Evolutionary conservation across 2,888 invertebrate genomes (phyloP), one percentile per base, ranked within the genome.

Genomic region (Apamea sordens): DNA sequence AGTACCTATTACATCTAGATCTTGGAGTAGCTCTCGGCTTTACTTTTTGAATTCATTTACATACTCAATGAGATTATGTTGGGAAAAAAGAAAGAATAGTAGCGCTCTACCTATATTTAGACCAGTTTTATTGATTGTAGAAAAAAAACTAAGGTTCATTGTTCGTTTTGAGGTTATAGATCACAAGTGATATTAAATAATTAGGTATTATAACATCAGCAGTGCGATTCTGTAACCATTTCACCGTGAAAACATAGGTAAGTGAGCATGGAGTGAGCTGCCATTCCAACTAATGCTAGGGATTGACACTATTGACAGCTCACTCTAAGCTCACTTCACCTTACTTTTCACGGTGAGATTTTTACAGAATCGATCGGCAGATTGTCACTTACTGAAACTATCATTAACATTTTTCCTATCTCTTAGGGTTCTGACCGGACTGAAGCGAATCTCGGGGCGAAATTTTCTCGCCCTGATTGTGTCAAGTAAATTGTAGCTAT

Each of bases 31-130:
- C 36, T 47, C 41, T 32, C 56, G 69, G n/a, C 50, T 65, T 82
- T 64, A 36, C n/a, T 65, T 32, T n/a, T 59, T 64, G 36, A 64
- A 69, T 56, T 50, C 7, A 76, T 76, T 80, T 65, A 64, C 76
- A 76, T 59, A 44, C 69, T 82, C 32, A 76, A 50, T 64, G 56
- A 69, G 47, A 41, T 32, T 59, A 65, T 67, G 59, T 79, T 59
- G 6, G 5, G 5, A 7, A 53, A 41, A n/a, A 24, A 6, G 7
- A 36, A 75, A 74, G n/a, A 21, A 32, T 72, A 18, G 18, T 2
- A 63, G 6, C 7, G 2, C 1, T 32, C 32, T 18, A 50, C 4
- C 11, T 47, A 28, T 28, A 18, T 75, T 50, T 24, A 63, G 13
- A 50, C 1, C 28, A 8, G 28, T 63, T 63, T 50, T 5, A 32